Evolutionary conservation across 2,113 vertebrate genomes (phyloP), one percentile per base, ranked within the genome.

Genomic region (Prolemur simus): DNA sequence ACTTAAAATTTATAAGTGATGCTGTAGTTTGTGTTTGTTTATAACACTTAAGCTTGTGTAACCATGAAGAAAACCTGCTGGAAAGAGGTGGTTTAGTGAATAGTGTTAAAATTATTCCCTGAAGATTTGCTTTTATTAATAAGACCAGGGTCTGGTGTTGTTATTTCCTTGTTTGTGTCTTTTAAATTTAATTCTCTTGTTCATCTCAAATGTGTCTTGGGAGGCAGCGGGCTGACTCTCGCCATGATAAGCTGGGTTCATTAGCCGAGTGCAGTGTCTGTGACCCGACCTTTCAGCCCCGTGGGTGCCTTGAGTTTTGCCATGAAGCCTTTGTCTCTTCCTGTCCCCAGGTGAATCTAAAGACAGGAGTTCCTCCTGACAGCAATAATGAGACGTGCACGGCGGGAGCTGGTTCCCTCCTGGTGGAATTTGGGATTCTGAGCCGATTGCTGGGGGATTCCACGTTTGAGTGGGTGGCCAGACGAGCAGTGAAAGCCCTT

Each of bases 341-440:
- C 69, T 96, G 10, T 82, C 63, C 37, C 42, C 98, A 99, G 99
- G 99, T 99, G 92, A 99, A 99, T 94, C 98, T 99, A 93, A 99
- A 99, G 99, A 99, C 97, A 0, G 99, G 99, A 0, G 99, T 99
- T 15, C 99, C 99, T 60, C 98, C 99, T 1, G 99, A 99, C 96
- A 99, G 99, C 98, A 98, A 99, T 95, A 99, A 99, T 2, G 99
- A 99, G 97, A 99, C 99, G 0, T 99, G 99, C 82, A 99, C 99
- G 0, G 99, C 99, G 0, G 99, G 99, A 21, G 99, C 99, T 0
- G 99, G 99, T 0, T 99, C 99, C 64, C 97, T 99, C 81, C 98
- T 99, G 96, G 99, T 99, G 97, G 99, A 99, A 96, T 99, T 99
- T 95, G 99, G 99, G 12, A 99, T 99, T 97, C 98, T 99, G 54